A percentile compares a stretch with the other conserved stretches of the same genome.
Conservation (phyloP, 2,888 invertebrate species). For the Mayetiola destructor region DNA sequence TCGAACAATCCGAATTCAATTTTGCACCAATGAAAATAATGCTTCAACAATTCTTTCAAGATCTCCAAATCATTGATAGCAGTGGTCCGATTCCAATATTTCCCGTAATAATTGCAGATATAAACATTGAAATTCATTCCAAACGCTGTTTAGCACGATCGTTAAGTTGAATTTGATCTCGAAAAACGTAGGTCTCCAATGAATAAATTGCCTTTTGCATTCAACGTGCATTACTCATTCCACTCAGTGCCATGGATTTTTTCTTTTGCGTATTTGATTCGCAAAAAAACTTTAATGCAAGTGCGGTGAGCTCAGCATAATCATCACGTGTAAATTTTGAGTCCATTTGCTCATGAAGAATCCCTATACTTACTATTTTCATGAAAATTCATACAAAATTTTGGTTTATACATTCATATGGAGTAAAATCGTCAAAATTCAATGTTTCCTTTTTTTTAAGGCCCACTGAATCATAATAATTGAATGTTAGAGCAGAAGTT, state of each 20-base stretch:
- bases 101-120: background rate
- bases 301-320: background rate
- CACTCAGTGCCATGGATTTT: background rate
- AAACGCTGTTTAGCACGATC: background rate
- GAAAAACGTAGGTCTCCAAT: background rate
- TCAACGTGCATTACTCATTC: background rate
- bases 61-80: background rate
- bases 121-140: background rate
- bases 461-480: background rate
- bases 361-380: background rate
- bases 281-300: background rate
- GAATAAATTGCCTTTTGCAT: background rate
- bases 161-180: background rate
- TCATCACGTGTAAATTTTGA: background rate
- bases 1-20: too few relatives aligned
- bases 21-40: too few relatives aligned
- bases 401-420: background rate
- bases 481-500: background rate
- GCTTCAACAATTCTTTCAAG: background rate
- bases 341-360: background rate
- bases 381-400: background rate
- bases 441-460: background rate
- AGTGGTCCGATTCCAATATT: background rate
- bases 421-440: background rate
- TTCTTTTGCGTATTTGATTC: background rate